Percentiles rank a stretch among this genome's conserved stretches.
phyloP scores from a whole-genome alignment of 1,140 invertebrate species.

The Lamellibrachia luymesi region DNA sequence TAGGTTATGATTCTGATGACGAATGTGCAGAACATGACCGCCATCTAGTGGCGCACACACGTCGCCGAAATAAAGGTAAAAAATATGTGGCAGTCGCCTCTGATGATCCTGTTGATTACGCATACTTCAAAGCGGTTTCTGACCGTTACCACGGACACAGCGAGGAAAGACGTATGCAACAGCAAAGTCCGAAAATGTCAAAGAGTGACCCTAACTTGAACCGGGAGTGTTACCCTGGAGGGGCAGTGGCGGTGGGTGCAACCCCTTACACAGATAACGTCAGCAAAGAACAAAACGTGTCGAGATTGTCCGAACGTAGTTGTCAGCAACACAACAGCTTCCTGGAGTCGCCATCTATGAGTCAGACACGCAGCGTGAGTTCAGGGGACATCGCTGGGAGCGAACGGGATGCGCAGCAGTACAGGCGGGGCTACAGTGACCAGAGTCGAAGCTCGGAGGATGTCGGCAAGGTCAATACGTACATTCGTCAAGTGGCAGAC shows the following conservation, averaged over 20 bases:
- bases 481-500: not conserved
- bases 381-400: not conserved
- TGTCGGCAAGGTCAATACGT: not conserved
- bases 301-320: not conserved
- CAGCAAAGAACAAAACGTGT: not conserved
- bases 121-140: not conserved
- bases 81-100: slow-evolving; percentile 49
- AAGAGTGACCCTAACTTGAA: not conserved
- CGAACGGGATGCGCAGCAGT: not conserved
- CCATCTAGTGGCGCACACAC: slow-evolving; percentile 31
- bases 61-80: slow-evolving; percentile 48
- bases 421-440: not conserved
- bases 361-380: not conserved
- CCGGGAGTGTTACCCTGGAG: not conserved
- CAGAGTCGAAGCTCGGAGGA: not conserved
- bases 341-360: not conserved
- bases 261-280: not conserved
- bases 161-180: not conserved
- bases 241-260: not conserved
- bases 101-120: slow-evolving; percentile 38
- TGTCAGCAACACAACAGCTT: not conserved
- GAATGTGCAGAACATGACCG: slow-evolving; percentile 46
- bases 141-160: not conserved
- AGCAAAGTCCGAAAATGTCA: not conserved
- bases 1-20: slow-evolving; percentile 55